Conservation (phyloP, 1,140 invertebrate species). For the Cyphomyrmex costatus region DNA sequence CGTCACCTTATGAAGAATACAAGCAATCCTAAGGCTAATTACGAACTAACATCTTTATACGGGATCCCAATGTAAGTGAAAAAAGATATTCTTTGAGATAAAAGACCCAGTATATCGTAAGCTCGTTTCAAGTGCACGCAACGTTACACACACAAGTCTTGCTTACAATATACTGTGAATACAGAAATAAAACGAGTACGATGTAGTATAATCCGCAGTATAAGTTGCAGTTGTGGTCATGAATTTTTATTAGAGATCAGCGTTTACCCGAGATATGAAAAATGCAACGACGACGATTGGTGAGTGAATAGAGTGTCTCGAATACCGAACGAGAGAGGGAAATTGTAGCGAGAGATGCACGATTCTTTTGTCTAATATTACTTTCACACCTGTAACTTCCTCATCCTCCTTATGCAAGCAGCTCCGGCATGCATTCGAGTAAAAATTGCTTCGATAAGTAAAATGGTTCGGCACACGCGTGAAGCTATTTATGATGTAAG, state of each 20-base stretch:
- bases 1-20: neutral
- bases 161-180: neutral
- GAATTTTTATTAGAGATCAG: constrained; percentile 38
- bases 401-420: constrained; percentile 24
- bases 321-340: neutral
- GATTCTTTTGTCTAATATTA: constrained; percentile 64
- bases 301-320: neutral
- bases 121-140: constrained; percentile 55
- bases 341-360: neutral
- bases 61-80: constrained; percentile 24
- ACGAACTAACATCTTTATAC: constrained; percentile 4
- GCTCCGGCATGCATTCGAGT: constrained; percentile 32
- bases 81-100: constrained; percentile 68
- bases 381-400: constrained; percentile 43
- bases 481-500: constrained; percentile 45
- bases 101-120: constrained; percentile 22
- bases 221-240: neutral
- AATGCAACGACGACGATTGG: neutral
- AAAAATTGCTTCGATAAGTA: constrained; percentile 55
- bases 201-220: neutral
- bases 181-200: neutral
- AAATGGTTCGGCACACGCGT: constrained; percentile 45
- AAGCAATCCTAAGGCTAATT: constrained; percentile 27
- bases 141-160: constrained; percentile 60
- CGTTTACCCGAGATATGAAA: neutral